phyloP scores from a whole-genome alignment of 1,140 invertebrate genomes.

The Nautilus pompilius region DNA sequence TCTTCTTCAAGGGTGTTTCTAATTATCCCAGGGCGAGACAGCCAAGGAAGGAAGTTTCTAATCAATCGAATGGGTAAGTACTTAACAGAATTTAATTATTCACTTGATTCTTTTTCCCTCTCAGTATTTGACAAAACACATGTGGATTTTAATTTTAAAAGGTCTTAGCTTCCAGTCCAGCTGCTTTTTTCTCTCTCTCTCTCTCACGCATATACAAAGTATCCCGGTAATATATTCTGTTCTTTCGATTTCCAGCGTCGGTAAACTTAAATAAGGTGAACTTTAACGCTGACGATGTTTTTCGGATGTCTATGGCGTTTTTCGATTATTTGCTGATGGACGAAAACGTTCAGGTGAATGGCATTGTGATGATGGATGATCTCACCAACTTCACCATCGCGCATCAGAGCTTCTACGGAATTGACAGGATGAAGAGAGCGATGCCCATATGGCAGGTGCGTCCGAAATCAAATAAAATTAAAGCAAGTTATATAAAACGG shows the following conservation, averaged over 20 bases:
- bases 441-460: slow-evolving; percentile 16
- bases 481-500: no score
- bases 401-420: slow-evolving; percentile 11
- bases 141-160: slow-evolving; percentile 1
- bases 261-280: slow-evolving; percentile 71
- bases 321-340: slow-evolving; percentile 76
- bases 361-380: slow-evolving; percentile 14
- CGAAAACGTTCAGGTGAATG: slow-evolving; percentile 52
- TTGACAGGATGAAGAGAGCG: slow-evolving; percentile 13
- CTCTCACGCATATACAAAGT: no score
- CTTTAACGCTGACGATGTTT: slow-evolving; percentile 64
- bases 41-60: slow-evolving; percentile 70
- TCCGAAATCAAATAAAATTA: background rate
- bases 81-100: background rate
- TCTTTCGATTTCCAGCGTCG: slow-evolving; percentile 58
- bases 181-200: no score
- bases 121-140: background rate
- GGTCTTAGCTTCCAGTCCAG: no score
- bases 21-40: slow-evolving; percentile 71
- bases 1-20: slow-evolving; percentile 65
- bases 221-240: background rate
- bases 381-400: slow-evolving; percentile 14
- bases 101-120: background rate
- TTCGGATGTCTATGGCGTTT: slow-evolving; percentile 71
- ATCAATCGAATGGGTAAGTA: slow-evolving; percentile 52